A percentile compares a stretch with the other conserved stretches of the same genome.
Conservation (phyloP, 2,888 invertebrate species). For the Thera britannica region DNA sequence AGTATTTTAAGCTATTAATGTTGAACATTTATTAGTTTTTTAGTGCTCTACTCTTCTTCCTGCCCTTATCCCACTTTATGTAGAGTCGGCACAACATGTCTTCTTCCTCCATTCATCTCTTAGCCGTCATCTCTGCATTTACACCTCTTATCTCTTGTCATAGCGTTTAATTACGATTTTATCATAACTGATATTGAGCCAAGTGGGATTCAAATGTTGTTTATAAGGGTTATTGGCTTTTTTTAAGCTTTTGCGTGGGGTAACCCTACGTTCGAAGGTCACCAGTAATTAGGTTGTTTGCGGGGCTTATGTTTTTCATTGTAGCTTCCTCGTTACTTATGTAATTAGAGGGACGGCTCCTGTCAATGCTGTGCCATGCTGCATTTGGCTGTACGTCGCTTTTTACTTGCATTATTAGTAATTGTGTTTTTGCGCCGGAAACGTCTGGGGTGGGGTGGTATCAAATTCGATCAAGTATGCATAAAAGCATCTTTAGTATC, state of each 20-base stretch:
- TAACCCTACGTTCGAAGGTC: constrained; percentile 64
- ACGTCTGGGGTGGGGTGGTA: background rate
- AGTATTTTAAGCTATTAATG: too few relatives aligned
- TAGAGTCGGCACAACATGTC: too few relatives aligned
- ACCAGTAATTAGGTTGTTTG: constrained; percentile 71
- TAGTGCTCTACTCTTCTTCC: too few relatives aligned
- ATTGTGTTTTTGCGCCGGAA: constrained; percentile 27
- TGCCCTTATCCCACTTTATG: too few relatives aligned
- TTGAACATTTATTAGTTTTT: too few relatives aligned
- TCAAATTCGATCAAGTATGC: constrained; percentile 9
- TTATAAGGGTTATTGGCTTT: too few relatives aligned
- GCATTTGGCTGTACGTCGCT: constrained; percentile 42
- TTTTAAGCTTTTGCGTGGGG: constrained; percentile 2
- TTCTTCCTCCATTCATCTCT: too few relatives aligned
- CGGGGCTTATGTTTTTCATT: constrained; percentile 67
- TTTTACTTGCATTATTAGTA: constrained; percentile 27
- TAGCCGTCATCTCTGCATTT: too few relatives aligned
- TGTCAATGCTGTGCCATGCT: constrained; percentile 39
- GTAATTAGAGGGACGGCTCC: constrained; percentile 58
- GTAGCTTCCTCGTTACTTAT: constrained; percentile 66
- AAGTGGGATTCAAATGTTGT: too few relatives aligned
- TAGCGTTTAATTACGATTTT: too few relatives aligned
- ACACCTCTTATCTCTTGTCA: too few relatives aligned
- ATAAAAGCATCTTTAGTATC: background rate
- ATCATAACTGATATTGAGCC: too few relatives aligned